Base-by-base conservation (phyloP, 2,888 invertebrate species). In the Pollenia griseotomentosa region DNA sequence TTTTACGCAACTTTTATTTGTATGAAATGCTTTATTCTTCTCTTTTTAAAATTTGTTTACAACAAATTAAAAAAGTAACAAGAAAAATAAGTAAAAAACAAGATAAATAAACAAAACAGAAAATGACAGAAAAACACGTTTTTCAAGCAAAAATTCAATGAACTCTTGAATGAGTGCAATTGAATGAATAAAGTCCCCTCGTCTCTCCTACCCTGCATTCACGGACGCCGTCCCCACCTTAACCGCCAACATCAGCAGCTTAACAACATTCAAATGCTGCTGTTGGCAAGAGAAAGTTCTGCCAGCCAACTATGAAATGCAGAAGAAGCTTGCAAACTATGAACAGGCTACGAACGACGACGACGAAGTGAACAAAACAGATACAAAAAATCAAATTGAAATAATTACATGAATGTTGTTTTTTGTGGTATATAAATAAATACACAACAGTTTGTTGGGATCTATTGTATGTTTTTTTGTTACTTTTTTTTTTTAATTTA, bases 261-360 rank as follows among this genome's bases (percentile, higher is more conserved):
- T 23, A 65, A 57, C 74, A 74, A 77, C 12, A 59, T 63, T 74
- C 40, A 53, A 16, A n/a, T n/a, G 51, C 61, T 74, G 87, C 81
- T 87, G 84, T 81, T 68, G 68, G 81, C 68, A 84, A 84, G 87
- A 87, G 87, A 87, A 87, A 87, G 87, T 87, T 84, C 84, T 84
- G 84, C 84, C 78, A 70, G 44, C 42, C 85, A 78, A 70, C 71
- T 83, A 77, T 84, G 48, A 74, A 73, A 78, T 83, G 83, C 80
- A 80, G 73, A 82, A 83, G 61, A 55, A 66, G 63, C 65, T 74
- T 71, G 80, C 80, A 80, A 83, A 75, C 71, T 71, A 79, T 71
- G 55, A 14, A 78, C 57, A 51, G 57, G 33, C 55, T 16, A 53
- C 44, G 51, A 23, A 42, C 14, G 42, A 33, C 33, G 6, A 33